Evolutionary conservation across 2,797 vertebrate species (phyloP).

Genomic region (Syndactyla subalaris): DNA sequence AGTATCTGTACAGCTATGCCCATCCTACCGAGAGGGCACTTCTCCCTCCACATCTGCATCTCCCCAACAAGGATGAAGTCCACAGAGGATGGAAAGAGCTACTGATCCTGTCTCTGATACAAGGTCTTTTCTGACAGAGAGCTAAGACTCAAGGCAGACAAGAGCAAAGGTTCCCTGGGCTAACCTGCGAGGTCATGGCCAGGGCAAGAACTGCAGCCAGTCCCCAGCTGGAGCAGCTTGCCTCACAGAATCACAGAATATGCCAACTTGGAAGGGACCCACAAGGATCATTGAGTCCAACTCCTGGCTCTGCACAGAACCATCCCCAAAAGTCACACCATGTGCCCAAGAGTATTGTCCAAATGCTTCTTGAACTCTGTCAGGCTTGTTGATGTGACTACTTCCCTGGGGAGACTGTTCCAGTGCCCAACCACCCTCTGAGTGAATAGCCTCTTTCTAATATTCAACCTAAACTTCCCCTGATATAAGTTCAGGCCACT

Average conservation of each 20-base stretch:
- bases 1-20: not conserved
- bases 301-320: not conserved
- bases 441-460: not conserved
- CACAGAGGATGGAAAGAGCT: not conserved
- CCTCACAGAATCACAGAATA: not conserved
- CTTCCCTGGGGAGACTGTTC: not conserved
- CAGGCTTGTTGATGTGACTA: not conserved
- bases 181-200: not conserved
- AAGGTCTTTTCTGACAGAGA: not conserved
- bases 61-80: not conserved
- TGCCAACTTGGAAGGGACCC: not conserved
- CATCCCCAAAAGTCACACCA: not conserved
- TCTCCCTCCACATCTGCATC: not conserved
- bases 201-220: not conserved
- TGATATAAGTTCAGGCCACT: not conserved
- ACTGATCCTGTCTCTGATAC: not conserved
- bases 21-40: not conserved
- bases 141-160: not conserved
- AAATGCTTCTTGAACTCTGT: not conserved
- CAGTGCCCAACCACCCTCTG: not conserved
- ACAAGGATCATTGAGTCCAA: not conserved
- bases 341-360: not conserved
- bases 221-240: not conserved
- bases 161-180: not conserved
- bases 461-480: not conserved